Evolutionary conservation across 1,140 invertebrate species (phyloP), one percentile per base, ranked within the genome.

Genomic region (Metaphire vulgaris): DNA sequence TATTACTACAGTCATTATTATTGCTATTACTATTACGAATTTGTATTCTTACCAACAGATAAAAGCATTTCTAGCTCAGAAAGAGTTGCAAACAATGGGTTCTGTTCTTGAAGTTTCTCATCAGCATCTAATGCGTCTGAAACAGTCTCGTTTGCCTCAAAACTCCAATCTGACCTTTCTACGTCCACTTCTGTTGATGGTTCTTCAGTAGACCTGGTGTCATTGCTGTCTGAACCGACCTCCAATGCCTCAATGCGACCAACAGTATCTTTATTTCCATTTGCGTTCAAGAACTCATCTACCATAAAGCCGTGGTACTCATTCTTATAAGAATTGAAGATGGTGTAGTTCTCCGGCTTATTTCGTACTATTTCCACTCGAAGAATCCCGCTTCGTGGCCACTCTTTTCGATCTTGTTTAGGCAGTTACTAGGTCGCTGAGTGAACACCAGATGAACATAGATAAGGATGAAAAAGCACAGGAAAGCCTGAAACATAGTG

Each of bases 371-470:
- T 96, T 88, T 99, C 96, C n/a, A 99, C 94, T 81, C 94, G 86
- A 1, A 99, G 87, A 79, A 99, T 96, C 16, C 97, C 97, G 87
- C 98, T 93, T 76, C 93, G 88, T 0, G 96, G 96, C 97, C 97
- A 99, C 28, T 91, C 90, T 79, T 93, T 84, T 93, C 82, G 6
- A 98, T 90, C 85, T 94, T 90, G 83, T 95, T 91, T 78, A 99
- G 89, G 88, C 97, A 99, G 81, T 94, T 96, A 56, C 94, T 93
- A 30, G 96, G 96, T 80, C 93, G 90, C 80, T 92, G 90, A 74
- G 95, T 95, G 86, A 98, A 98, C 65, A 92, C 92, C 83, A 96
- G 90, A 83, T 99, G 97, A 80, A 98, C 95, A 85, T 99, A 99
- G 34, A 93, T 91, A 79, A 99, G 89, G 56, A 96, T 91, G 83